Percentiles rank a stretch among this genome's conserved stretches.
Evolutionary conservation across 2,113 vertebrate genomes (phyloP).

Genomic region (Cepphus grylle): DNA sequence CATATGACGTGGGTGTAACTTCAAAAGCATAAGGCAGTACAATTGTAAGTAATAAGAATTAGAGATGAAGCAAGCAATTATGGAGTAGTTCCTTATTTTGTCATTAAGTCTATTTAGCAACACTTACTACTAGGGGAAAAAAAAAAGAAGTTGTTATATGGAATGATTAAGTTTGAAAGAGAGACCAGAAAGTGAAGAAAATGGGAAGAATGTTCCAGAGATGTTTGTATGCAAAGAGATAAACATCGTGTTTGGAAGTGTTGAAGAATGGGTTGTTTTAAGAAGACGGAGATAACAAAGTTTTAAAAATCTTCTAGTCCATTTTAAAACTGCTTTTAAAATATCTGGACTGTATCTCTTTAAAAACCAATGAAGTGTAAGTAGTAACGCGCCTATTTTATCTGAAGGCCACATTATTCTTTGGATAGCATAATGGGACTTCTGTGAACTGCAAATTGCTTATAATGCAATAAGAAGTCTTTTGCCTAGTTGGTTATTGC

Average conservation of each 20-base stretch:
- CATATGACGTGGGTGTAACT: background rate
- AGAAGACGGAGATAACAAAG: background rate
- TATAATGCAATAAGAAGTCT: conserved; percentile 14
- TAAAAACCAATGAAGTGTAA: background rate
- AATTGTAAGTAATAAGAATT: background rate
- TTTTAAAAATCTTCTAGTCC: background rate
- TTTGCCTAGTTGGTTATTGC: conserved; percentile 35
- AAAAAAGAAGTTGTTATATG: rapidly evolving
- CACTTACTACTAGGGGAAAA: background rate
- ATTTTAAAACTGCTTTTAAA: background rate
- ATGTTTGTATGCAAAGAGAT: background rate
- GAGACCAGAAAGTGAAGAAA: background rate
- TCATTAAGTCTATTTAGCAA: background rate
- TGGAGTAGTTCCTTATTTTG: background rate
- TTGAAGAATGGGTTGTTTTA: background rate
- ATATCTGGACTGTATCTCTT: background rate
- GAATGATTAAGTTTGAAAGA: background rate
- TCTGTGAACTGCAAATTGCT: conserved; percentile 54
- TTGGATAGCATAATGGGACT: background rate
- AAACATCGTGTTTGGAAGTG: background rate
- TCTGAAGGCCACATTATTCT: conserved; percentile 11
- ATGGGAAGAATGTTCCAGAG: background rate
- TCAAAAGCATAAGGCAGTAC: background rate
- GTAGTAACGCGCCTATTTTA: background rate
- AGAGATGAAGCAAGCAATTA: background rate